A percentile compares a stretch with the other conserved stretches of the same genome.
phyloP scores from a whole-genome alignment of 1,140 invertebrate species.

The Onthophagus taurus region DNA sequence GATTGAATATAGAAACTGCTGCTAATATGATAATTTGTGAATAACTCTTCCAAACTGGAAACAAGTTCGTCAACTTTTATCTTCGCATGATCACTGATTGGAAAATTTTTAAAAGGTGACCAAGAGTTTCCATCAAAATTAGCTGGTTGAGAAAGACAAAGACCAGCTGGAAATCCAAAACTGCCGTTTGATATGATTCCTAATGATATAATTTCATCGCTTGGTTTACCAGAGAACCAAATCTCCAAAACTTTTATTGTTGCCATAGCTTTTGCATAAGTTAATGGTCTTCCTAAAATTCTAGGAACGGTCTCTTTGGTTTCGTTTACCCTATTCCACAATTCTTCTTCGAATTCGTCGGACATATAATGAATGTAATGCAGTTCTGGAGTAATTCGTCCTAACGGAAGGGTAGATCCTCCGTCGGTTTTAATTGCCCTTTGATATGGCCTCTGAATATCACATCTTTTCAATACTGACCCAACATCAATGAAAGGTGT shows the following conservation, averaged over 20 bases:
- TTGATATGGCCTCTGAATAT: slow-evolving; percentile 37
- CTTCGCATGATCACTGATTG: slow-evolving; percentile 20
- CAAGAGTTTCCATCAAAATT: slow-evolving; percentile 35
- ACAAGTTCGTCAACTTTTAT: slow-evolving; percentile 11
- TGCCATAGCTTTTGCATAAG: slow-evolving; percentile 36
- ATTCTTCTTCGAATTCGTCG: slow-evolving; percentile 33
- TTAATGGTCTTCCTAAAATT: slow-evolving; percentile 17
- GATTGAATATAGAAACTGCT: too few relatives aligned
- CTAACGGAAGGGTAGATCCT: slow-evolving; percentile 35
- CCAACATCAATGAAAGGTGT: slow-evolving; percentile 41
- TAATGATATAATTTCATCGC: slow-evolving; percentile 36
- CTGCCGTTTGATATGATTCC: slow-evolving; percentile 41
- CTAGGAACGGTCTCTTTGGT: slow-evolving; percentile 18
- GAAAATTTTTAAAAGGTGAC: slow-evolving; percentile 36
- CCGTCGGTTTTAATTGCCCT: slow-evolving; percentile 21
- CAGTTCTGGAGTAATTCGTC: slow-evolving; percentile 38
- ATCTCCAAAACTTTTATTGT: slow-evolving; percentile 36
- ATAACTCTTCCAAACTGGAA: too few relatives aligned
- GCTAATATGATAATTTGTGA: too few relatives aligned
- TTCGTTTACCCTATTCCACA: slow-evolving; percentile 35
- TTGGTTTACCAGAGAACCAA: slow-evolving; percentile 35
- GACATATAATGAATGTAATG: slow-evolving; percentile 39
- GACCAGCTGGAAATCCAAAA: slow-evolving; percentile 39
- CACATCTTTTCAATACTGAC: slow-evolving; percentile 39
- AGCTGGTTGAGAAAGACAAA: slow-evolving; percentile 43